phyloP scores from a whole-genome alignment of 2,797 vertebrate species.

The Etheostoma nigrum region DNA sequence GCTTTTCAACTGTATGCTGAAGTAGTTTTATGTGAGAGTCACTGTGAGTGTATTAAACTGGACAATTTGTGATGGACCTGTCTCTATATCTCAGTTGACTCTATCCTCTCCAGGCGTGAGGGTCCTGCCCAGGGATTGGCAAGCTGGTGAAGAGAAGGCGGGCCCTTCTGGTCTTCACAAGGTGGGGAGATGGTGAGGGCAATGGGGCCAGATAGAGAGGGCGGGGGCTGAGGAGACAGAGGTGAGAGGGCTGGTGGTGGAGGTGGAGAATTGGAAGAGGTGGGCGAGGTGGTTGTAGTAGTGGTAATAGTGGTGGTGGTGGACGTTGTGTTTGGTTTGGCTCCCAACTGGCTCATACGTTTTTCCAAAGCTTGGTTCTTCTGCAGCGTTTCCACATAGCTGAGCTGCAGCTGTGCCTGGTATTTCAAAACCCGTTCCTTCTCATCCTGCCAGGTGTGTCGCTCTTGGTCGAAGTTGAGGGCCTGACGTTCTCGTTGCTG shows the following conservation, averaged over 20 bases:
- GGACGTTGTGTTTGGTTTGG: slow-evolving; percentile 78
- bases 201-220: slow-evolving; percentile 77
- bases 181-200: slow-evolving; percentile 82
- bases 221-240: slow-evolving; percentile 64
- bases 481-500: slow-evolving; percentile 95
- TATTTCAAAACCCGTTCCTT: slow-evolving; percentile 98
- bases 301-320: slow-evolving; percentile 70
- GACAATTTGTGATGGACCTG: slow-evolving; percentile 22
- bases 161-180: slow-evolving; percentile 92
- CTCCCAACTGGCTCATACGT: slow-evolving; percentile 91
- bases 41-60: slow-evolving; percentile 42
- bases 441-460: slow-evolving; percentile 97
- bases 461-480: slow-evolving; percentile 94
- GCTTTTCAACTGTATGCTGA: slow-evolving; percentile 47
- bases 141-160: slow-evolving; percentile 86
- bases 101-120: slow-evolving; percentile 95
- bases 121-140: slow-evolving; percentile 90
- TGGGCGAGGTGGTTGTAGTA: slow-evolving; percentile 80
- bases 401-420: slow-evolving; percentile 98
- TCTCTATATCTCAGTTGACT: slow-evolving; percentile 97
- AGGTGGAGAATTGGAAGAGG: slow-evolving; percentile 72
- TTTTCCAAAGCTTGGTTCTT: slow-evolving; percentile 97
- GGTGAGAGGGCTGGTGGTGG: slow-evolving; percentile 62
- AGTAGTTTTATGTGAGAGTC: slow-evolving; percentile 57
- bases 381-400: slow-evolving; percentile 98